phyloP scores from a whole-genome alignment of 2,888 invertebrate species.

The Caenorhabditis sinica region DNA sequence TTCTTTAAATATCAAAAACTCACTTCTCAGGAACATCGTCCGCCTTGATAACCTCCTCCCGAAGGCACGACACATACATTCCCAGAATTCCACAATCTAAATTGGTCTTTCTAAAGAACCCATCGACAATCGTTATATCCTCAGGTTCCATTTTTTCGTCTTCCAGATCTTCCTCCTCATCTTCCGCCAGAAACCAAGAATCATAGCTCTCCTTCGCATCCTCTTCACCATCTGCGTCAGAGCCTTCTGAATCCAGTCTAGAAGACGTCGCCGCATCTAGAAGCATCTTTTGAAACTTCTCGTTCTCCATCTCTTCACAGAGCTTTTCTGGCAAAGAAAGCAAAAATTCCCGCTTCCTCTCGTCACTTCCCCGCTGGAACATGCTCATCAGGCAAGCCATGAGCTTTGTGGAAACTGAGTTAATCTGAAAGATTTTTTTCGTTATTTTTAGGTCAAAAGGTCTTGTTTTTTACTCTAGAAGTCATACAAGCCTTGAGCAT shows the following conservation, averaged over 20 bases:
- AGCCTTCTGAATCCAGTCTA: too few species aligned
- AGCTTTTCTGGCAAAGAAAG: constrained; percentile 13
- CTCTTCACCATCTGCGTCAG: neutral
- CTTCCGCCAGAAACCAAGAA: neutral
- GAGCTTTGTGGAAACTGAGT: constrained; percentile 22
- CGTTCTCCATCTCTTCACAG: neutral
- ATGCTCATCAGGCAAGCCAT: constrained; percentile 31
- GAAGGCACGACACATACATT: constrained; percentile 26
- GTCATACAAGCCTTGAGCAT: constrained; percentile 44
- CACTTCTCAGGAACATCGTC: constrained; percentile 51
- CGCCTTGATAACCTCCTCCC: neutral
- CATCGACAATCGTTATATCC: constrained; percentile 28
- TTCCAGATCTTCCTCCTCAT: neutral
- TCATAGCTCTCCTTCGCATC: neutral
- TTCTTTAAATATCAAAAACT: neutral
- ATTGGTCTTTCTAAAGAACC: constrained; percentile 25
- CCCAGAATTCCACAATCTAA: constrained; percentile 41
- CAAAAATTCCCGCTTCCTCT: constrained; percentile 6
- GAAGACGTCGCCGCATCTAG: too few species aligned
- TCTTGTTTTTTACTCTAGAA: constrained; percentile 11
- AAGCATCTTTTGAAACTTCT: neutral
- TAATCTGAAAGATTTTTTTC: constrained; percentile 24
- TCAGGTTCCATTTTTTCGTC: neutral
- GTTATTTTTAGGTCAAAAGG: neutral
- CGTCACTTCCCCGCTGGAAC: constrained; percentile 3